These are phyloP conservation scores for Drosophila leonis DNA, from an alignment of 2,888 invertebrate genomes.

Conservation along the genomic window DNA sequence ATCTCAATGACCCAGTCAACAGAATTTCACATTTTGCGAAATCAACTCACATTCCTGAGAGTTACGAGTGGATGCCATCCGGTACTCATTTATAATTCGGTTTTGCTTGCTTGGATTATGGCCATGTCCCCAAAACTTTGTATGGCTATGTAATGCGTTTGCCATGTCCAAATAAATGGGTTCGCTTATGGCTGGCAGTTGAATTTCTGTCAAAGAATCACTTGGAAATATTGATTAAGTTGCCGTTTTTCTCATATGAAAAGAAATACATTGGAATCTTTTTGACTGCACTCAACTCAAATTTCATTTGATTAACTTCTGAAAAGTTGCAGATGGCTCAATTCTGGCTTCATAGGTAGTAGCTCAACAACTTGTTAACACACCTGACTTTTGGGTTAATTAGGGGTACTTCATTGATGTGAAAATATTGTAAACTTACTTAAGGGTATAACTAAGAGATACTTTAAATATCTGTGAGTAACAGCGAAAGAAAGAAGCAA, in stretches of 20 bases:
- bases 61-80: conserved; percentile 7
- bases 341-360: neutral
- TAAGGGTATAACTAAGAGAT: neutral
- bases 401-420: neutral
- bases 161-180: conserved; percentile 15
- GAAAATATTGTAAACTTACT: neutral
- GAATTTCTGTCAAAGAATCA: conserved; percentile 2
- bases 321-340: too few species aligned
- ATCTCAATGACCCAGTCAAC: conserved; percentile 29
- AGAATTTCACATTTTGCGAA: conserved; percentile 17
- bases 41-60: conserved; percentile 14
- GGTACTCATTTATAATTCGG: conserved; percentile 46
- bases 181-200: conserved; percentile 1
- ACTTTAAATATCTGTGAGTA: neutral
- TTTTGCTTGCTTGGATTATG: conserved; percentile 37
- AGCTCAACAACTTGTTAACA: neutral
- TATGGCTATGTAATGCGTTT: conserved; percentile 7
- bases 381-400: neutral
- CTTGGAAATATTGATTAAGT: conserved; percentile 7
- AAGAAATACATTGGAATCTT: neutral
- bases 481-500: too few species aligned
- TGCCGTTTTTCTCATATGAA: neutral
- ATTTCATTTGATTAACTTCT: neutral
- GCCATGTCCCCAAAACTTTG: neutral
- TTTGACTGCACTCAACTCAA: neutral